Evolutionary conservation across 2,113 vertebrate species (phyloP), one percentile per base, ranked within the genome.

Genomic region (Polyodon spathula): DNA sequence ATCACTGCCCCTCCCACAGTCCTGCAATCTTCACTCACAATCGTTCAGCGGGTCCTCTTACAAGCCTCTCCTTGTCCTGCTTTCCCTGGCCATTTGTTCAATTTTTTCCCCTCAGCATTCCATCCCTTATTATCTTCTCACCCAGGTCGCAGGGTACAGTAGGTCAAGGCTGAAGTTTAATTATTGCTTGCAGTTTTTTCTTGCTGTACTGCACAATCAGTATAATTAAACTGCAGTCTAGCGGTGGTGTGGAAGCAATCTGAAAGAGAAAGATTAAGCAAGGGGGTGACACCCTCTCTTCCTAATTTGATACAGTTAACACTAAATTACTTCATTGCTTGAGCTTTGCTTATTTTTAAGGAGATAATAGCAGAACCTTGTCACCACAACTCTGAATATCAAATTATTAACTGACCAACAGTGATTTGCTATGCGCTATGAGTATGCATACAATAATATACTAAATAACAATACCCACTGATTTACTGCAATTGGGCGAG

Each of bases 21-120:
- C 68, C n/a, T 66, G 57, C n/a, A n/a, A n/a, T 12, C 16, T 11
- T 14, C 42, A 40, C 52, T 38, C 2, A 42, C 65, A 68, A 72
- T 63, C 66, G 66, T 72, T 71, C 63, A 40, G 14, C 64, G 16
- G 70, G 71, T 59, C 67, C 70, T 79, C 14, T 27, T 53, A 17
- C 58, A 16, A n/a, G n/a, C 40, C 15, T 58, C n/a, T 2, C 40
- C 52, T 54, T 10, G n/a, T 10, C 38, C 10, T 37, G 54, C 54
- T 56, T 12, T n/a, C n/a, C n/a, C n/a, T n/a, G n/a, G n/a, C 5
- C 5, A 15, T 58, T 58, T n/a, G 15, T 41, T 15, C n/a, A 3
- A 15, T 6, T 12, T 3, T 6, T 14, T 39, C 11, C 11, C n/a
- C 11, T 40, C n/a, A n/a, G n/a, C n/a, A n/a, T n/a, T n/a, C 11